Percentiles rank a stretch among this genome's conserved stretches.
phyloP scores from a whole-genome alignment of 2,888 invertebrate genomes.

The Eulithis testata region DNA sequence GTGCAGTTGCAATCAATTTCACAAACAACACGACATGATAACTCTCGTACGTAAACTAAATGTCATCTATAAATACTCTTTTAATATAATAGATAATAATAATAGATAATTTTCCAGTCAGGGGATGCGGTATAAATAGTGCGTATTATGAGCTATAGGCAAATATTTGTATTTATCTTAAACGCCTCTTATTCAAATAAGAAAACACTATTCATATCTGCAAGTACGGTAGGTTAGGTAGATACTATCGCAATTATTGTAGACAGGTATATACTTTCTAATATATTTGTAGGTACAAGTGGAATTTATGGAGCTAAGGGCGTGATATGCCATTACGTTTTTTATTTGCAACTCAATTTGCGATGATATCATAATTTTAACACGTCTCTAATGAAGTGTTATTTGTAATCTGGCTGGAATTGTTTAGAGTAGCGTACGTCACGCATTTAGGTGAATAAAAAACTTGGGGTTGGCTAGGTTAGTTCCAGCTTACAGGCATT shows the following conservation, averaged over 20 bases:
- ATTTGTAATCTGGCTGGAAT: neutral
- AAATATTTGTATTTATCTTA: neutral
- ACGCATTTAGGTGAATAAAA: no score
- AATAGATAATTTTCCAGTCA: constrained; percentile 16
- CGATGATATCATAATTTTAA: constrained; percentile 14
- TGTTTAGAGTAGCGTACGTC: no score
- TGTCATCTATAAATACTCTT: constrained; percentile 22
- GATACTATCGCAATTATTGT: no score
- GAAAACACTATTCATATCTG: neutral
- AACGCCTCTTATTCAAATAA: neutral
- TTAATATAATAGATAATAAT: no score
- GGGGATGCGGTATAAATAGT: constrained; percentile 17
- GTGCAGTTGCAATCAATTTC: constrained; percentile 23
- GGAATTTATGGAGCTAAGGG: no score
- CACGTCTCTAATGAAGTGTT: constrained; percentile 5
- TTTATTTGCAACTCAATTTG: constrained; percentile 6
- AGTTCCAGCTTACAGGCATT: no score
- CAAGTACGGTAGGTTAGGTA: neutral
- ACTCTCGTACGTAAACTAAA: constrained; percentile 15
- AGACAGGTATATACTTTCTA: neutral
- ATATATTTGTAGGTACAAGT: neutral
- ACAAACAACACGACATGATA: constrained; percentile 5
- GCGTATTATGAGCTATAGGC: constrained; percentile 10
- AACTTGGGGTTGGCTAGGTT: no score
- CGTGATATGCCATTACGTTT: no score